A percentile compares a stretch with the other conserved stretches of the same genome.
These are phyloP conservation scores for Anoplolepis gracilipes DNA, from an alignment of 1,140 invertebrate species.

Conservation along the genomic window DNA sequence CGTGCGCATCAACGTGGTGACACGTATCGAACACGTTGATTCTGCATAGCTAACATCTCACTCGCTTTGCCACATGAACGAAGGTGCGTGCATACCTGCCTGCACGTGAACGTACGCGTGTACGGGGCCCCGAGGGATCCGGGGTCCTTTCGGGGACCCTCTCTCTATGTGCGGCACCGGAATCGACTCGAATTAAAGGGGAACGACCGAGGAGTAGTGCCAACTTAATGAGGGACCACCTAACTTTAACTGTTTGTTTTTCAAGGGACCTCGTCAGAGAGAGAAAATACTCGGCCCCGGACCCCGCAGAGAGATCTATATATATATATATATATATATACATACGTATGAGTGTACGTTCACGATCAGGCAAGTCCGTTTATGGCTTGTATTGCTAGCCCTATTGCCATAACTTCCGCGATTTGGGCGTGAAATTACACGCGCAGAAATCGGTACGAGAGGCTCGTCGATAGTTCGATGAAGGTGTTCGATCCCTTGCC, in stretches of 20 bases:
- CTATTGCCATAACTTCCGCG: slow-evolving; percentile 73
- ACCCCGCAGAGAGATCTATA: slow-evolving; percentile 7
- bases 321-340: slow-evolving; percentile 1
- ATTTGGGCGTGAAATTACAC: slow-evolving; percentile 76
- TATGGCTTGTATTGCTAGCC: slow-evolving; percentile 67
- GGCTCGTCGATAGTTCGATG: slow-evolving; percentile 63
- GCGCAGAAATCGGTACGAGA: slow-evolving; percentile 62
- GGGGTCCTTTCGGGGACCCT: slow-evolving; percentile 56
- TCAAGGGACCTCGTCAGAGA: slow-evolving; percentile 55
- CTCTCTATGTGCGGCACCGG: slow-evolving; percentile 65
- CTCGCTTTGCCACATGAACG: slow-evolving; percentile 45
- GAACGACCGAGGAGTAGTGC: slow-evolving; percentile 73
- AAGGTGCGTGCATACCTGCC: neutral
- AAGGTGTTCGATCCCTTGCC: slow-evolving; percentile 56
- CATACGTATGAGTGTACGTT: slow-evolving; percentile 26
- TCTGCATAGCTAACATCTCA: slow-evolving; percentile 76
- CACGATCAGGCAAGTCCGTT: slow-evolving; percentile 65
- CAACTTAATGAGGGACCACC: slow-evolving; percentile 80
- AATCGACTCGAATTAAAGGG: slow-evolving; percentile 70
- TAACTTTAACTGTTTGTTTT: slow-evolving; percentile 78
- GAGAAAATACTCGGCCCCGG: slow-evolving; percentile 52
- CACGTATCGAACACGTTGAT: slow-evolving; percentile 77
- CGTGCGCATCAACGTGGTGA: slow-evolving; percentile 61
- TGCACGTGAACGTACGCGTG: slow-evolving; percentile 20
- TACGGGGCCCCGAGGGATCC: slow-evolving; percentile 69